phyloP scores from a whole-genome alignment of 2,113 vertebrate species.

The Dicerorhinus sumatrensis region DNA sequence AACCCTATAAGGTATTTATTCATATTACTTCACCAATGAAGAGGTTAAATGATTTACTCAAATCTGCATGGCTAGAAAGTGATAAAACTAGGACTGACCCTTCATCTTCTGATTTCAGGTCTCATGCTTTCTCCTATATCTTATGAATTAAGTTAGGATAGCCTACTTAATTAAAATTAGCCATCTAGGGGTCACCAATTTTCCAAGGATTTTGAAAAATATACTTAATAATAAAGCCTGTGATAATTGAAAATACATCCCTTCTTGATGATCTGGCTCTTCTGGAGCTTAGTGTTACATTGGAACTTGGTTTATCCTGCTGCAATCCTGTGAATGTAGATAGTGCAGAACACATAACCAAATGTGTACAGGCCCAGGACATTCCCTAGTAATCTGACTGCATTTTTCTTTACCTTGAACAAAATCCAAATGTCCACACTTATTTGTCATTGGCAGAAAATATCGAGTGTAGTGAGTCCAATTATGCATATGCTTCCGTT shows the following conservation, averaged over 20 bases:
- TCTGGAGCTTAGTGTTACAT: not conserved
- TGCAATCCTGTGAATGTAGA: not conserved
- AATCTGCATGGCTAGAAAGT: not conserved
- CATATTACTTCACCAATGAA: slow-evolving; percentile 7
- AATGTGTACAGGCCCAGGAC: not conserved
- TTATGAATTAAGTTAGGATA: slow-evolving; percentile 29
- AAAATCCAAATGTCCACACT: slow-evolving; percentile 2
- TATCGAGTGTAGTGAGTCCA: not conserved
- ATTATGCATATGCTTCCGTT: not conserved
- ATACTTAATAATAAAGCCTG: not conserved
- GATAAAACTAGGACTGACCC: not conserved
- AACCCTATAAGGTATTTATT: not conserved
- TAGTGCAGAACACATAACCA: not conserved
- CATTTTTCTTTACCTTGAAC: slow-evolving; percentile 8
- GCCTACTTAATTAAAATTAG: slow-evolving; percentile 59
- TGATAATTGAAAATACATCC: not conserved
- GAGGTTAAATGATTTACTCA: slow-evolving; percentile 4
- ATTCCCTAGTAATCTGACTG: not conserved
- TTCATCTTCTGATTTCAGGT: slow-evolving; percentile 8
- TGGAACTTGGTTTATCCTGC: not conserved
- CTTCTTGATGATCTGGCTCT: not conserved
- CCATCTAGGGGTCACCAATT: slow-evolving; percentile 45
- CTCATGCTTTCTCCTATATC: not conserved
- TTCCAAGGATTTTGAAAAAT: slow-evolving; percentile 60
- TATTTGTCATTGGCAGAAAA: not conserved